These are phyloP conservation scores for Hydrozoanthus gracilis DNA, from an alignment of 92 coral and sea anemone species.

Conservation along the genomic window DNA sequence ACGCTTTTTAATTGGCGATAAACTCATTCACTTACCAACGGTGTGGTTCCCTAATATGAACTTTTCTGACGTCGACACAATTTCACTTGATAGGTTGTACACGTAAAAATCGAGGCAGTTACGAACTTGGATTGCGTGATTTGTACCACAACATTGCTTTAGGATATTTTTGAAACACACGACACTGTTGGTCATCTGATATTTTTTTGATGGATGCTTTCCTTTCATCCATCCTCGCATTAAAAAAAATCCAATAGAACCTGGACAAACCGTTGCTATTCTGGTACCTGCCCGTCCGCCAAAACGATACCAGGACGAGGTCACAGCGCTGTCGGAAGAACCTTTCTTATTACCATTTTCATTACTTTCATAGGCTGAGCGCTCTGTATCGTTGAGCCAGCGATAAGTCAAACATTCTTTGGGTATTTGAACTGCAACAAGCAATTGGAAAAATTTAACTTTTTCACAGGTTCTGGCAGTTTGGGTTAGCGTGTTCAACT, in stretches of 20 bases:
- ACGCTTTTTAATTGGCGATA: too few relatives aligned
- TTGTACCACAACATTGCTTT: neutral
- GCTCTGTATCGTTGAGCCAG: conserved; percentile 14
- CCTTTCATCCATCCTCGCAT: neutral
- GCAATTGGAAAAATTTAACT: too few relatives aligned
- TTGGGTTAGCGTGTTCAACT: too few relatives aligned
- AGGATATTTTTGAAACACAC: neutral
- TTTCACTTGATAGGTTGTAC: neutral
- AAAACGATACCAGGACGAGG: conserved; percentile 19
- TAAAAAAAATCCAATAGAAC: neutral
- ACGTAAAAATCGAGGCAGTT: neutral
- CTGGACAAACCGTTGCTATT: conserved; percentile 6
- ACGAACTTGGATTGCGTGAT: neutral
- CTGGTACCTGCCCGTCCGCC: neutral
- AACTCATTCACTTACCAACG: too few relatives aligned
- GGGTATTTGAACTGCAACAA: neutral
- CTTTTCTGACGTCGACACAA: too few relatives aligned
- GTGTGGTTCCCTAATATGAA: too few relatives aligned
- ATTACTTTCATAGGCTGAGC: too few relatives aligned
- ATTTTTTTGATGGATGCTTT: neutral
- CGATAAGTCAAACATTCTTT: neutral
- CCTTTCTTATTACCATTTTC: neutral
- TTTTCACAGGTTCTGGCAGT: too few relatives aligned
- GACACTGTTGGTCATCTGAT: neutral
- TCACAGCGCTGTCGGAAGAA: neutral